Evolutionary conservation across 1,140 invertebrate species (phyloP).

Genomic region (Trachymyrmex cornetzi): DNA sequence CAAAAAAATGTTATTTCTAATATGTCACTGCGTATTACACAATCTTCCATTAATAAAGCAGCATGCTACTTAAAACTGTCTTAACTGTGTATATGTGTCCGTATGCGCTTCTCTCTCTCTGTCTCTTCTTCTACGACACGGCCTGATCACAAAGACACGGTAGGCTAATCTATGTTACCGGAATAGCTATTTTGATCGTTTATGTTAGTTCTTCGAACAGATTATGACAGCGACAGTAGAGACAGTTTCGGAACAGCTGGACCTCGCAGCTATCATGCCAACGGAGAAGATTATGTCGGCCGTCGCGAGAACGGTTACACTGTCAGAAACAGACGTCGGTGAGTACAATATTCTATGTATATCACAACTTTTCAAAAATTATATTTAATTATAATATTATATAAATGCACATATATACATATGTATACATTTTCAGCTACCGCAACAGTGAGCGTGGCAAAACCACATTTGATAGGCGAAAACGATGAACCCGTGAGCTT

Average conservation of each 20-base stretch:
- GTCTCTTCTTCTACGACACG: conserved; percentile 73
- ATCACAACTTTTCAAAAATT: conserved; percentile 14
- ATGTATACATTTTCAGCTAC: conserved; percentile 85
- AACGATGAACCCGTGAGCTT: conserved; percentile 90
- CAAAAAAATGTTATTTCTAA: neutral
- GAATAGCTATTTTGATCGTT: conserved; percentile 83
- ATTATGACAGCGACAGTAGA: conserved; percentile 97
- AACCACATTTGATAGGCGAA: conserved; percentile 90
- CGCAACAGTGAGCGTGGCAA: conserved; percentile 89
- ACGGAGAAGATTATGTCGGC: conserved; percentile 93
- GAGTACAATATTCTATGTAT: conserved; percentile 78
- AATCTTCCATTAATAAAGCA: conserved; percentile 43
- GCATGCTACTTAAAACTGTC: conserved; percentile 70
- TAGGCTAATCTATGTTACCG: conserved; percentile 82
- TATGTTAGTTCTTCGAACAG: conserved; percentile 88
- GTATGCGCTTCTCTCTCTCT: conserved; percentile 68
- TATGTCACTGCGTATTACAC: conserved; percentile 34
- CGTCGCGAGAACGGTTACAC: conserved; percentile 94
- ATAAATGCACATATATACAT: neutral
- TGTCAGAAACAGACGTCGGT: conserved; percentile 96
- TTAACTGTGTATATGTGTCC: conserved; percentile 69
- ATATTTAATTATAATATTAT: conserved; percentile 20
- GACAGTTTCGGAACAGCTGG: conserved; percentile 95
- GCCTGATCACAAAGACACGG: conserved; percentile 77
- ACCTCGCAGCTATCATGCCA: conserved; percentile 93